Evolutionary conservation across 2,113 vertebrate genomes (phyloP).

Genomic region (Seriola rivoliana): DNA sequence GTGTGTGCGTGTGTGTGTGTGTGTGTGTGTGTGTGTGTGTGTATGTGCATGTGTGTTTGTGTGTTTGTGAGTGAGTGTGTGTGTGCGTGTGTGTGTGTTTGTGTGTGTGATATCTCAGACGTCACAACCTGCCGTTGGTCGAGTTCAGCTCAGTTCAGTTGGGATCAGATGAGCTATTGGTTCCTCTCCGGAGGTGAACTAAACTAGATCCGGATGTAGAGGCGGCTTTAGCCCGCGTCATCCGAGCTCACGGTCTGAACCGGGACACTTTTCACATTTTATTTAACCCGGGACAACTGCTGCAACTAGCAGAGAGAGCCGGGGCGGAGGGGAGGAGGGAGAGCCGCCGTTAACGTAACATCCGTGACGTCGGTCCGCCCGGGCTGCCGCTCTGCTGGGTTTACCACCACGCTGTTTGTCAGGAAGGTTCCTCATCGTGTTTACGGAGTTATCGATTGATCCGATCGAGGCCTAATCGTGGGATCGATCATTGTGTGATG

Average conservation of each 20-base stretch:
- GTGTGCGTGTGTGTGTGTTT: constrained; percentile 18
- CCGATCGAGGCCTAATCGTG: neutral
- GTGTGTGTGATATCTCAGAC: constrained; percentile 44
- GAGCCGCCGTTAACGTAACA: constrained; percentile 57
- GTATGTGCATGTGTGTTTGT: constrained; percentile 12
- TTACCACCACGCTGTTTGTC: constrained; percentile 13
- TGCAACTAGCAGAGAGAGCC: neutral
- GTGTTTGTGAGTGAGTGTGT: neutral
- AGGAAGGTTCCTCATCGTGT: neutral
- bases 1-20: neutral
- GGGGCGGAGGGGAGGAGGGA: constrained; percentile 36
- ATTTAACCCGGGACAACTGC: constrained; percentile 7
- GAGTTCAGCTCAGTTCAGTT: constrained; percentile 47
- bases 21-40: neutral
- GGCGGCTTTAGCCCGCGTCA: neutral
- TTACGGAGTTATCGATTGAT: neutral
- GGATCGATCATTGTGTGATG: constrained; percentile 9
- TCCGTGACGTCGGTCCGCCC: constrained; percentile 63
- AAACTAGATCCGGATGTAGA: neutral
- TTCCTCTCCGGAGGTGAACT: neutral
- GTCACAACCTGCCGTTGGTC: constrained; percentile 73
- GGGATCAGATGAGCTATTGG: constrained; percentile 21
- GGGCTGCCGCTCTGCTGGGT: constrained; percentile 24
- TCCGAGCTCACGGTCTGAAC: neutral
- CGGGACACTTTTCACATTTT: neutral